A percentile compares a stretch with the other conserved stretches of the same genome.
These are phyloP conservation scores for Priocnemis perturbator DNA, from an alignment of 2,888 invertebrate species.

Conservation along the genomic window DNA sequence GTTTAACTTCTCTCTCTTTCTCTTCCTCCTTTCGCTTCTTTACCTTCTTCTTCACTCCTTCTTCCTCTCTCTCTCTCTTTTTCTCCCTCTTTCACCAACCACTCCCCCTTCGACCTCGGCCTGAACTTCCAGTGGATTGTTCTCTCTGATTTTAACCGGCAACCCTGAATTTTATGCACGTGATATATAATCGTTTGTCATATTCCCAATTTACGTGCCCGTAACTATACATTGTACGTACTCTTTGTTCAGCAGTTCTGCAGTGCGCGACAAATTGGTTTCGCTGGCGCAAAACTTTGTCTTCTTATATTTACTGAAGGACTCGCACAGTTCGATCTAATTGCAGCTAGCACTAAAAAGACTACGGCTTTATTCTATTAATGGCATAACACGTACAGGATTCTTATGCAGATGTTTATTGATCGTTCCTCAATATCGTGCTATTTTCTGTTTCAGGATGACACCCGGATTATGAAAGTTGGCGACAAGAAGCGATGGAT, in stretches of 20 bases:
- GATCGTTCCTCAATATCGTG: too few relatives aligned
- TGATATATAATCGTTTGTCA: constrained; percentile 42
- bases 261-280: constrained; percentile 10
- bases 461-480: constrained; percentile 76
- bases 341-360: too few relatives aligned
- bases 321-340: too few relatives aligned
- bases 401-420: too few relatives aligned
- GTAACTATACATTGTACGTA: not conserved
- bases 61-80: constrained; percentile 1
- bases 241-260: not conserved
- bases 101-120: constrained; percentile 43
- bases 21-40: not conserved
- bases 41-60: constrained; percentile 16
- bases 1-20: constrained; percentile 6
- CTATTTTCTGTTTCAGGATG: constrained; percentile 73
- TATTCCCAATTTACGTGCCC: constrained; percentile 20
- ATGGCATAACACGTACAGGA: too few relatives aligned
- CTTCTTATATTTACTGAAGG: too few relatives aligned
- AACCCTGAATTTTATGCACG: constrained; percentile 51
- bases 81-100: not conserved
- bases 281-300: not conserved
- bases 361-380: too few relatives aligned
- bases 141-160: constrained; percentile 37
- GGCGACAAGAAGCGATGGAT: constrained; percentile 86
- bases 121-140: constrained; percentile 40